Evolutionary conservation across 1,140 invertebrate genomes (phyloP).

Genomic region (Tetramorium alpestre): DNA sequence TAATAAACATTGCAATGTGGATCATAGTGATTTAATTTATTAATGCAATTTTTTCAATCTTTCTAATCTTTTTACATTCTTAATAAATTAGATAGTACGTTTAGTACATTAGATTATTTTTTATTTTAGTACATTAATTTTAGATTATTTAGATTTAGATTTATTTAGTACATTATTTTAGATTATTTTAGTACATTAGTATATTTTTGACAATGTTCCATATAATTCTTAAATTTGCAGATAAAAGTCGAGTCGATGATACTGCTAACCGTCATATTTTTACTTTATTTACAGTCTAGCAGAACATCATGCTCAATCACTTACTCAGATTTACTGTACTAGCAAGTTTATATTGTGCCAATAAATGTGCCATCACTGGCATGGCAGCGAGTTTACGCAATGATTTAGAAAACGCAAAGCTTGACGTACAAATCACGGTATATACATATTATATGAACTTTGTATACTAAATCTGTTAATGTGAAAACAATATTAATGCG

Average conservation of each 20-base stretch:
- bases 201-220: background rate
- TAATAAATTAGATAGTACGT: background rate
- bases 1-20: too few species aligned
- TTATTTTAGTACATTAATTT: too few species aligned
- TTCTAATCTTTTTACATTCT: too few species aligned
- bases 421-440: constrained; percentile 75
- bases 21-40: too few species aligned
- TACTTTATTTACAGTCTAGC: constrained; percentile 30
- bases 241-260: background rate
- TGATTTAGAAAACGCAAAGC: constrained; percentile 83
- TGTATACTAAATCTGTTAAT: background rate
- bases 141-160: too few species aligned
- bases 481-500: too few species aligned
- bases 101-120: background rate
- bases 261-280: constrained; percentile 2
- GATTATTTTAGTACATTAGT: too few species aligned
- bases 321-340: background rate
- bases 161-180: too few species aligned
- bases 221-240: background rate
- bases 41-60: too few species aligned
- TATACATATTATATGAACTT: background rate
- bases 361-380: constrained; percentile 87
- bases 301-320: constrained; percentile 25
- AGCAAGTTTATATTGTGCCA: constrained; percentile 85
- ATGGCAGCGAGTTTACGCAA: constrained; percentile 86